phyloP scores from a whole-genome alignment of 2,797 vertebrate species.

The Nasua narica region DNA sequence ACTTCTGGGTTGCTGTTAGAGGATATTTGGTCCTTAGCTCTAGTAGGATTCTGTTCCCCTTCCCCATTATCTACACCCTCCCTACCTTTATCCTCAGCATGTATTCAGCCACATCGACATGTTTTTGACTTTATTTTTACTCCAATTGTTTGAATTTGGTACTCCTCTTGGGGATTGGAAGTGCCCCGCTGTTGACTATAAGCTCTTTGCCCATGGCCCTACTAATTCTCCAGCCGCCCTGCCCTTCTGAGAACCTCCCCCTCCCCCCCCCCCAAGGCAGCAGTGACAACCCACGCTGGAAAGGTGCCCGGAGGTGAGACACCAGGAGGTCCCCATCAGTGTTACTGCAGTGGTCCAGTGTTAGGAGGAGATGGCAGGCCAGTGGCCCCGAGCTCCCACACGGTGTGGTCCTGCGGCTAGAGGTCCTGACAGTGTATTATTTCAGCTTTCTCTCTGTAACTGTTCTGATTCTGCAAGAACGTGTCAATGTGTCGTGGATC shows the following conservation, averaged over 20 bases:
- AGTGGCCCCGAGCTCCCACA: slow-evolving; percentile 55
- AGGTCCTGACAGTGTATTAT: slow-evolving; percentile 84
- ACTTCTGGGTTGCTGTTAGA: slow-evolving; percentile 25
- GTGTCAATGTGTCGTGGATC: slow-evolving; percentile 94
- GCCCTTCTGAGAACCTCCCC: background rate
- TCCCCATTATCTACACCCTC: background rate
- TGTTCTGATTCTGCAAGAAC: slow-evolving; percentile 88
- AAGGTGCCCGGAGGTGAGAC: slow-evolving; percentile 23
- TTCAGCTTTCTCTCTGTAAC: slow-evolving; percentile 85
- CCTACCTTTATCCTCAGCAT: background rate
- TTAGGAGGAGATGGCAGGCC: slow-evolving; percentile 55
- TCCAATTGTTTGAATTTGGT: background rate
- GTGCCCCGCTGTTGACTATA: background rate
- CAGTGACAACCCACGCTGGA: background rate
- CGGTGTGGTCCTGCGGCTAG: slow-evolving; percentile 71
- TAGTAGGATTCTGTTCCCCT: background rate
- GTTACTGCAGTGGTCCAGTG: slow-evolving; percentile 39
- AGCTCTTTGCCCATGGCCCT: background rate
- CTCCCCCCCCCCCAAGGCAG: background rate
- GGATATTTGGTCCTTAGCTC: background rate
- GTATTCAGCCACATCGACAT: background rate
- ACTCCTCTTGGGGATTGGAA: background rate
- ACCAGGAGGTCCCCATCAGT: background rate
- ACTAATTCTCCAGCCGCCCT: background rate
- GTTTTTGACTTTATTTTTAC: slow-evolving; percentile 42